Evolutionary conservation across 1,140 invertebrate genomes (phyloP), one percentile per base, ranked within the genome.

Genomic region (Pogonus chalceus): DNA sequence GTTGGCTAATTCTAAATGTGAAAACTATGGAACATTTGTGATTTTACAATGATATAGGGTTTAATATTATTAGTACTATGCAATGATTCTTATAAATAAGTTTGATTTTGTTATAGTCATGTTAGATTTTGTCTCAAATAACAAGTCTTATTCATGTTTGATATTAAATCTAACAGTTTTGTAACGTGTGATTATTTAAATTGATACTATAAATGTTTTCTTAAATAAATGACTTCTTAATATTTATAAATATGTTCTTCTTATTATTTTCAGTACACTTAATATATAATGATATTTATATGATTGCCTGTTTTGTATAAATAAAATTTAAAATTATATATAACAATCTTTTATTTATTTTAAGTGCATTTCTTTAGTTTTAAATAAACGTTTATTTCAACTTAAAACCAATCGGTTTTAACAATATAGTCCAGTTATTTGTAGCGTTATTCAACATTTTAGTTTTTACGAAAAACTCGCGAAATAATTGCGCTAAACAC

Each of bases 201-300:
- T 10, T 43, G 37, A 43, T 43, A 43, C 4, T 43, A 10, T 3
- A 43, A 43, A 18, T 43, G 18, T 43, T 9, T 43, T 12, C 37
- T 43, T 43, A 43, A 43, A 43, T 43, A 43, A 43, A 43, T 7
- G 37, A 43, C 37, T 9, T 43, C 18, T 10, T 43, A 43, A 43
- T 43, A 43, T 43, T 12, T 43, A 43, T 43, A 18, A 12, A 9
- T 9, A 12, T 43, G 18, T 43, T 4, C 18, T 43, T 18, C 18
- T 43, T 43, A 4, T 31, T 31, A 7, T 31, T 7, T 7, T 31
- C 26, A 31, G 26, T 31, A 31, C 26, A n/a, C n/a, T n/a, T n/a
- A n/a, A n/a, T n/a, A n/a, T n/a, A n/a, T n/a, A n/a, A n/a, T n/a
- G n/a, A n/a, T n/a, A n/a, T n/a, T n/a, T n/a, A n/a, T n/a, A n/a